Percentiles rank a stretch among this genome's conserved stretches.
Evolutionary conservation across 2,113 vertebrate species (phyloP).

Genomic region (Entelurus aequoreus): DNA sequence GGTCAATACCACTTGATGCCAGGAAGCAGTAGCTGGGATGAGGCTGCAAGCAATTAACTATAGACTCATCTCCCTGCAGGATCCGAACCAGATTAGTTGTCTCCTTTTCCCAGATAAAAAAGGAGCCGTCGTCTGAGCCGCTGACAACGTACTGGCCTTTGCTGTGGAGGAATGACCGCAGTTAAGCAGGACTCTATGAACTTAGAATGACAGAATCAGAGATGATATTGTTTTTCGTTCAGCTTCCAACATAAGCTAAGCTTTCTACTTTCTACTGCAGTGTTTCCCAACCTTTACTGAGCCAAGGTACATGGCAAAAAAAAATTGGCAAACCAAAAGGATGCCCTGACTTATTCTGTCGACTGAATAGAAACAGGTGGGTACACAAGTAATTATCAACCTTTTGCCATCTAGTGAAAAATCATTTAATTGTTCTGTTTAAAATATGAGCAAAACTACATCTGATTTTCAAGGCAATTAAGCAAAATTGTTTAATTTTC

Average conservation of each 20-base stretch:
- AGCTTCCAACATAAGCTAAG: not conserved
- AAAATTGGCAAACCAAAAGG: no score
- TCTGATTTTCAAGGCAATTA: no score
- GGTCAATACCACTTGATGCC: constrained; percentile 95
- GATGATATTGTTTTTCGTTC: not conserved
- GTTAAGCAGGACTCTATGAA: constrained; percentile 2
- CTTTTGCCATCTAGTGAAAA: no score
- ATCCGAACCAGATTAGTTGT: constrained; percentile 94
- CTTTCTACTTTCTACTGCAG: not conserved
- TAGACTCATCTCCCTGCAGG: constrained; percentile 95
- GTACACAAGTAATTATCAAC: no score
- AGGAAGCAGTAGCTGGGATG: constrained; percentile 98
- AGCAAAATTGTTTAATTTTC: no score
- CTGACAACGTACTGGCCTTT: constrained; percentile 97
- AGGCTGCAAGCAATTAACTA: constrained; percentile 96
- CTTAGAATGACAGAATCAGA: not conserved
- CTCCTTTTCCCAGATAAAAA: constrained; percentile 99
- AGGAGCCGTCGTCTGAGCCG: constrained; percentile 95
- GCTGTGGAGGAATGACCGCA: constrained; percentile 60
- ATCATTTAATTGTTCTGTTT: no score
- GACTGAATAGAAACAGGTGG: no score
- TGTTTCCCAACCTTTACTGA: no score
- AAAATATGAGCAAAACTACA: no score
- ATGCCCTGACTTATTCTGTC: no score
- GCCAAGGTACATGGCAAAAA: no score